Conservation (phyloP, 2,888 invertebrate species). For the Platerodrilus igneus region DNA sequence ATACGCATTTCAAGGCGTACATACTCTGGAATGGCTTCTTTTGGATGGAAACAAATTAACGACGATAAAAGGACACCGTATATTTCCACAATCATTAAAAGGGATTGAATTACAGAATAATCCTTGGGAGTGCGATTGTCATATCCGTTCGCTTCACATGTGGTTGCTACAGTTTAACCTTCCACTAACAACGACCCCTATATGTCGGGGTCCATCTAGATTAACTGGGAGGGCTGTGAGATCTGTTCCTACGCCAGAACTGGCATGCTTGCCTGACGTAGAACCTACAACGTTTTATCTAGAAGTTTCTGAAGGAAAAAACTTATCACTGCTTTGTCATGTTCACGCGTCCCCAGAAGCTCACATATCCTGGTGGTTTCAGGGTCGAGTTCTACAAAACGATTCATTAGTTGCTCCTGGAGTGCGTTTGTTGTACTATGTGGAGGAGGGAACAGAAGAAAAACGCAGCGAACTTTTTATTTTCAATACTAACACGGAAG, state of each 20-base stretch:
- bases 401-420: slow-evolving; percentile 65
- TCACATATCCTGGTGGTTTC: slow-evolving; percentile 77
- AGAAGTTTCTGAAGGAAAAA: slow-evolving; percentile 75
- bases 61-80: slow-evolving; percentile 62
- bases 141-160: slow-evolving; percentile 67
- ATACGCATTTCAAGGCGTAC: slow-evolving; percentile 76
- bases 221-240: slow-evolving; percentile 65
- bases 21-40: slow-evolving; percentile 77
- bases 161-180: slow-evolving; percentile 76
- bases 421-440: slow-evolving; percentile 64
- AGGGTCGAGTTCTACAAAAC: slow-evolving; percentile 74
- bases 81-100: slow-evolving; percentile 69
- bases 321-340: slow-evolving; percentile 74
- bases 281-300: slow-evolving; percentile 69
- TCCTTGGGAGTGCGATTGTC: slow-evolving; percentile 87
- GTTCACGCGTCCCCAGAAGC: slow-evolving; percentile 79
- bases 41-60: slow-evolving; percentile 77
- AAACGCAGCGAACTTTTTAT: slow-evolving; percentile 76
- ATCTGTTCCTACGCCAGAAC: slow-evolving; percentile 61
- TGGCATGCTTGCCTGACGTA: slow-evolving; percentile 79
- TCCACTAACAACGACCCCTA: slow-evolving; percentile 72
- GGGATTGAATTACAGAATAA: slow-evolving; percentile 80
- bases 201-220: slow-evolving; percentile 66
- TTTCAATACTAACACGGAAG: slow-evolving; percentile 69
- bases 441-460: slow-evolving; percentile 66